Base-by-base conservation (phyloP, 2,888 invertebrate species). In the Patella pellucida region DNA sequence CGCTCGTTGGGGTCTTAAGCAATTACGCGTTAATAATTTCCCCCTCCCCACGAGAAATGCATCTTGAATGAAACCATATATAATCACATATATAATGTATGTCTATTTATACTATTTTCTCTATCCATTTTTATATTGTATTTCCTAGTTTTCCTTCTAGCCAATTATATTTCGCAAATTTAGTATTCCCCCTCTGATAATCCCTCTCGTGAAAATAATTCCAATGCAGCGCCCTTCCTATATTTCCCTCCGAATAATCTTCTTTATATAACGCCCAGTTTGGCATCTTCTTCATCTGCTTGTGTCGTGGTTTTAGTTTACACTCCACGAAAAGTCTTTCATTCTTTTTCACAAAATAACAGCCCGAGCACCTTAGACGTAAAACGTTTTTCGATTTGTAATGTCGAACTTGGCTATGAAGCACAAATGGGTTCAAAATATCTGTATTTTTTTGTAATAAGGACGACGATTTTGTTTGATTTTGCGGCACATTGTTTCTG, bases 281-380 rank as follows among this genome's bases (percentile, higher is more conserved):
- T 15, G 71, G 73, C 56, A 88, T 76, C 74, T 79, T 80, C 78
- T 87, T 84, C 85, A 89, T 88, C 76, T 89, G 89, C 78, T 89
- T 90, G 79, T 90, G 90, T 52, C 89, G 78, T 15, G 87, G 87
- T 77, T 89, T 87, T 2, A 82, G 76, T 67, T 82, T 85, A 79
- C 90, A 90, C 74, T 90, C 90, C 14, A 90, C 87, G 82, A 83
- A 89, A 72, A 86, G 74, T 27, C 89, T 73, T 14, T 86, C 87
- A 70, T 87, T 79, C n/a, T 88, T 80, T 74, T 80, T 82, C 50
- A 86, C 88, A 82, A 88, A 89, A 74, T 86, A 90, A 78, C 90
- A 90, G 11, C 84, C 83, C 51, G 81, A 75, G 79, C 90, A 90
- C 23, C 89, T 77, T 54, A 79, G 81, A 73, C 83, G 84, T 67